Evolutionary conservation across 1,140 invertebrate genomes (phyloP), one percentile per base, ranked within the genome.

Genomic region (Diabrotica undecimpunctata): DNA sequence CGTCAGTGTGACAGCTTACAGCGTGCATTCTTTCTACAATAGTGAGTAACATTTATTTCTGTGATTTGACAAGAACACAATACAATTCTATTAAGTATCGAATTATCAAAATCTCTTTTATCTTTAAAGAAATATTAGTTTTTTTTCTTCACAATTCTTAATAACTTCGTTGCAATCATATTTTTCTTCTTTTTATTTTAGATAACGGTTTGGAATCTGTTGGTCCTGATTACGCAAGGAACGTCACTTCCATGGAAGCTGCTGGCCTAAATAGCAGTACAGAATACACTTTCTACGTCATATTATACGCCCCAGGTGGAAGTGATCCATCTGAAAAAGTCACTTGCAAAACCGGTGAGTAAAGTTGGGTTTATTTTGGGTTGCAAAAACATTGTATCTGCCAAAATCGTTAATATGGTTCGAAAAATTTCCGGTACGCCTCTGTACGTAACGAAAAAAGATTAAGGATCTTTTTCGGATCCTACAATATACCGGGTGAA

Each of bases 221-320:
- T 69, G 80, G 79, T n/a, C 82, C 85, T 70, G 81, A 83, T 66
- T 86, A 85, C 66, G 75, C 83, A 77, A 82, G 70, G 76, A 82
- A 66, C 77, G 80, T 41, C 82, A 86, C 77, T 80, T 82, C 55
- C 81, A 80, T 52, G 80, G 79, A 84, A 11, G 79, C 81, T 7
- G 80, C 83, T 63, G 81, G 82, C 65, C 79, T 88, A 53, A 81
- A 82, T 70, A 84, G 85, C 5, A 86, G 81, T 79, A 88, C 87
- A 64, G 88, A 87, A 78, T 90, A 90, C 71, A 84, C 85, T 13
- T 86, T 88, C 74, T 88, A 86, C 69, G 80, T 89, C 46, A 79
- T 86, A 63, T 81, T 85, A 25, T 90, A 81, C 72, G 82, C 81
- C 66, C 81, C 80, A 73, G 83, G 81, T 66, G 84, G 85, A 25